Percentiles rank a stretch among this genome's conserved stretches.
These are phyloP conservation scores for Ploceus nigricollis DNA, from an alignment of 2,113 vertebrate species.

Conservation along the genomic window DNA sequence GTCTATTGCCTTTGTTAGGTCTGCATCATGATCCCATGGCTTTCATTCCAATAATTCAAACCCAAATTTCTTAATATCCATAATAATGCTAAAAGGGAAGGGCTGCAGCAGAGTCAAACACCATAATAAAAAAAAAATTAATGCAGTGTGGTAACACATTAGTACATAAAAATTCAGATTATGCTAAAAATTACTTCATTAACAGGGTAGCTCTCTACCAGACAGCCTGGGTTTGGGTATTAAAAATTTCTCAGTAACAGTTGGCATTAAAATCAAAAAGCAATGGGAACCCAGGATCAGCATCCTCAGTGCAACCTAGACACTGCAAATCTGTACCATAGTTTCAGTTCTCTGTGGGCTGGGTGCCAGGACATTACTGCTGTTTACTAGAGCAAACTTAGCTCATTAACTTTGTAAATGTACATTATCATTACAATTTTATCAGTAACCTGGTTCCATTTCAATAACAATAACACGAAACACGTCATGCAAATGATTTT, in stretches of 20 bases:
- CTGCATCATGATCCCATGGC: not conserved
- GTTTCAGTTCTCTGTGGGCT: not conserved
- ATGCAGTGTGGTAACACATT: conserved; percentile 32
- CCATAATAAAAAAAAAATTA: not conserved
- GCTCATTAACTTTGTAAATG: not conserved
- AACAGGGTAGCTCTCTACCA: not conserved
- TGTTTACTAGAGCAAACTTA: conserved; percentile 20
- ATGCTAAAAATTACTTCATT: not conserved
- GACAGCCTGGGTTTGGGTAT: not conserved
- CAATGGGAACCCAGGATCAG: not conserved
- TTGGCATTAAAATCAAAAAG: conserved; percentile 10
- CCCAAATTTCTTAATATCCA: not conserved
- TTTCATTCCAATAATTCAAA: conserved; percentile 4
- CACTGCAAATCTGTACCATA: not conserved
- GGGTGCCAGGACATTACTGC: not conserved
- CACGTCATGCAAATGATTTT: not conserved
- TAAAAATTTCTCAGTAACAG: not conserved
- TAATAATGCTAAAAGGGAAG: not conserved
- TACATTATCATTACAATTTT: not conserved
- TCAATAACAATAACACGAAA: not conserved
- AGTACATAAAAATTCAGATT: not conserved
- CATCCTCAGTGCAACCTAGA: not conserved
- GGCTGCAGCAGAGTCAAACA: conserved; percentile 29
- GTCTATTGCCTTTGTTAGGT: not conserved
- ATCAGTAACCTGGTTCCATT: not conserved